Conservation (phyloP, 2,797 vertebrate genomes). For the Notolepis coatsorum region DNA sequence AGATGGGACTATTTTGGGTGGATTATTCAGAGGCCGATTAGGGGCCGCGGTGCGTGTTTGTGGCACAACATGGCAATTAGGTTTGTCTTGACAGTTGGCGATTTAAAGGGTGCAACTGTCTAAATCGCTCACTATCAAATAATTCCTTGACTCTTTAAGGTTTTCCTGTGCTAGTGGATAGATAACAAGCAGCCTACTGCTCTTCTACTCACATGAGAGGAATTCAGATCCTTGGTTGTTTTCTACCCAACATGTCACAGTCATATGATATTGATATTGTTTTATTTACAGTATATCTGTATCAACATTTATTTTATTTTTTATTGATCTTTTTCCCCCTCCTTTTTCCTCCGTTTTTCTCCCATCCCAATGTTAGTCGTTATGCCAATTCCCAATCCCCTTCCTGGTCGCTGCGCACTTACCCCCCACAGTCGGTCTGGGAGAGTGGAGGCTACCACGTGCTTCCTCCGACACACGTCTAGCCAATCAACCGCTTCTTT, state of each 20-base stretch:
- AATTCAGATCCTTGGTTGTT: slow-evolving; percentile 10
- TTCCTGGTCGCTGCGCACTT: no score
- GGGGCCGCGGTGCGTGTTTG: slow-evolving; percentile 14
- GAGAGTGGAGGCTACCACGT: no score
- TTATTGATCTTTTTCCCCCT: no score
- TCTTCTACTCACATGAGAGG: not conserved
- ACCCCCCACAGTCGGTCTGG: no score
- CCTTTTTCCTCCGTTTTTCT: no score
- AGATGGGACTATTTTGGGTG: slow-evolving; percentile 28
- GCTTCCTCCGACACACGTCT: no score
- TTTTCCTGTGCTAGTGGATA: slow-evolving; percentile 3
- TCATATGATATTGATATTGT: slow-evolving; percentile 35
- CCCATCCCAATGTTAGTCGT: no score
- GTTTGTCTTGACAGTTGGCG: slow-evolving; percentile 40
- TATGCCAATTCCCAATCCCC: no score
- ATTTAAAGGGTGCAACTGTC: slow-evolving; percentile 39
- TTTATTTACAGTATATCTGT: no score
- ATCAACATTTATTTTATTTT: no score
- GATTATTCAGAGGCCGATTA: slow-evolving; percentile 34
- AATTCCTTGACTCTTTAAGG: slow-evolving; percentile 21
- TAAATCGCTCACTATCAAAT: slow-evolving; percentile 33
- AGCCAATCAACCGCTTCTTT: no score
- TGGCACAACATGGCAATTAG: not conserved
- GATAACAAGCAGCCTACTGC: slow-evolving; percentile 20
- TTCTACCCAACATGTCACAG: slow-evolving; percentile 27